phyloP scores from a whole-genome alignment of 2,113 vertebrate species.

The Mus pahari region DNA sequence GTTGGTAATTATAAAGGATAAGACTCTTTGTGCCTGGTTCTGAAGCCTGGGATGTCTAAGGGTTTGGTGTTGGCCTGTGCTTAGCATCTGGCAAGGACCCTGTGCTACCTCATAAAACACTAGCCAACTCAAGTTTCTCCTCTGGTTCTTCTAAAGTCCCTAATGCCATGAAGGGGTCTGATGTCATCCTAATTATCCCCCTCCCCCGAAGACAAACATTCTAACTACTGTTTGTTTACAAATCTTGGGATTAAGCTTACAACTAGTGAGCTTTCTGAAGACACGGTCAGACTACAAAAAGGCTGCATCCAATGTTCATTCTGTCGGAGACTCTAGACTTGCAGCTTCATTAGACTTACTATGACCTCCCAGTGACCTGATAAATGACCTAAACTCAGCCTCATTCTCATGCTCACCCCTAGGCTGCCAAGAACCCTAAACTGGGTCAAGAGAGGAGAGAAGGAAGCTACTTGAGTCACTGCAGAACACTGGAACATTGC shows the following conservation, averaged over 20 bases:
- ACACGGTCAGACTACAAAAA: background rate
- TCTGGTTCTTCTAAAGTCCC: background rate
- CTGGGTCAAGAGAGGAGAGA: background rate
- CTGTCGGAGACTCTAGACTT: background rate
- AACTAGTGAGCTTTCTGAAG: background rate
- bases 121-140: background rate
- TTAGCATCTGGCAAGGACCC: background rate
- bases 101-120: background rate
- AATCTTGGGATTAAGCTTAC: background rate
- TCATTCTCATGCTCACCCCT: background rate
- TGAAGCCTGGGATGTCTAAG: background rate
- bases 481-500: background rate
- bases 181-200: background rate
- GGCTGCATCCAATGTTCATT: background rate
- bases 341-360: too few species aligned
- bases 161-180: background rate
- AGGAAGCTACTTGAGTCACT: background rate
- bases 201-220: rapidly evolving
- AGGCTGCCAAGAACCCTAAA: background rate
- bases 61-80: background rate
- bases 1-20: background rate
- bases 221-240: background rate
- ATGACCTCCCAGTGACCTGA: too few species aligned
- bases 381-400: background rate
- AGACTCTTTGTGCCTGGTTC: background rate